Percentiles rank a stretch among this genome's conserved stretches.
These are phyloP conservation scores for Holacanthus passer DNA, from an alignment of 2,113 vertebrate species.

Conservation along the genomic window DNA sequence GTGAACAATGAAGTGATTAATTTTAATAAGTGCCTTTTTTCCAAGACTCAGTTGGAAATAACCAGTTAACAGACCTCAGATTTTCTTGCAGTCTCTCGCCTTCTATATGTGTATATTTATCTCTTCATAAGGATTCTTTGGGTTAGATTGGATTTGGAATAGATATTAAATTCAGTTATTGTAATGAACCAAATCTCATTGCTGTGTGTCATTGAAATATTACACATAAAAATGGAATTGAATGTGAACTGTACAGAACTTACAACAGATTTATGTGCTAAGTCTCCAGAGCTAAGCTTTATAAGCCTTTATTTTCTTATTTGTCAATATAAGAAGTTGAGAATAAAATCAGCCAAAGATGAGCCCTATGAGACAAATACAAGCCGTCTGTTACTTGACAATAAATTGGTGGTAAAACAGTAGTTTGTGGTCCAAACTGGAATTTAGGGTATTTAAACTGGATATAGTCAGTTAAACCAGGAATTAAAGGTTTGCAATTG, in stretches of 20 bases:
- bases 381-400: not conserved
- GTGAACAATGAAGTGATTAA: constrained; percentile 82
- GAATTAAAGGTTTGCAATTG: not conserved
- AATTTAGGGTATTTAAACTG: not conserved
- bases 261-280: constrained; percentile 21
- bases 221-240: constrained; percentile 48
- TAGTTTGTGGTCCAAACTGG: not conserved
- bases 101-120: constrained; percentile 84
- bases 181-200: constrained; percentile 85
- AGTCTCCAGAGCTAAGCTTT: constrained; percentile 31
- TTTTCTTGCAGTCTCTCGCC: constrained; percentile 58
- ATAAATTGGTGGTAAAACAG: not conserved
- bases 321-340: constrained; percentile 29
- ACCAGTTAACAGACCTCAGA: constrained; percentile 87
- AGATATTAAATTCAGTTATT: constrained; percentile 83
- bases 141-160: constrained; percentile 88
- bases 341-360: constrained; percentile 13
- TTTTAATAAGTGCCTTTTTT: constrained; percentile 88
- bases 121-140: constrained; percentile 73
- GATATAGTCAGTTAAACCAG: not conserved
- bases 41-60: constrained; percentile 86
- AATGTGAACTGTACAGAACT: constrained; percentile 35
- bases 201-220: constrained; percentile 86
- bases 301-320: constrained; percentile 30
- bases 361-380: not conserved